These are phyloP conservation scores for Fulmarus glacialis DNA, from an alignment of 2,113 vertebrate species.

Conservation along the genomic window DNA sequence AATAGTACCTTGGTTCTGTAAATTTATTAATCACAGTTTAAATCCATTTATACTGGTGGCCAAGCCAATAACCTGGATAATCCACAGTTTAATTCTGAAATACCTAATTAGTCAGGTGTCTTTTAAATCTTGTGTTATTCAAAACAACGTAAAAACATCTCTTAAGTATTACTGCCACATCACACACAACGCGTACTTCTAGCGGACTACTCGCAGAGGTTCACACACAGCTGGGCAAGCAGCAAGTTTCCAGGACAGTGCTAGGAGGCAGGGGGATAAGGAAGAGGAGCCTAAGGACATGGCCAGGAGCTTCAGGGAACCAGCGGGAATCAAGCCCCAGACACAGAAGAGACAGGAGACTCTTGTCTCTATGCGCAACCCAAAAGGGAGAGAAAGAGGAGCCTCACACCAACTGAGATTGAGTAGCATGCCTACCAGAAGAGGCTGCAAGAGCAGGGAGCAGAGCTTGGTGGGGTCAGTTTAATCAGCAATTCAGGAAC, in stretches of 20 bases:
- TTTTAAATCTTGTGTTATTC: not conserved
- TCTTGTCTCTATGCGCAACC: not conserved
- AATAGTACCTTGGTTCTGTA: not conserved
- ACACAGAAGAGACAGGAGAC: not conserved
- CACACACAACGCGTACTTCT: fast-evolving
- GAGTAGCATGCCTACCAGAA: not conserved
- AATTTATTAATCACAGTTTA: not conserved
- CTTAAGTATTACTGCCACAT: not conserved
- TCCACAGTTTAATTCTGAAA: not conserved
- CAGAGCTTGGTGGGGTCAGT: not conserved
- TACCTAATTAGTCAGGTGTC: not conserved
- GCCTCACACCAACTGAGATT: not conserved
- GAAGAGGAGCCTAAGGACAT: not conserved
- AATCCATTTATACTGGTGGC: not conserved
- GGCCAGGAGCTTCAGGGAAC: not conserved
- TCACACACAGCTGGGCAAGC: not conserved
- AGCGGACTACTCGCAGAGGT: not conserved
- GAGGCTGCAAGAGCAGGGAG: conserved; percentile 43
- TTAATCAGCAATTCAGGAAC: not conserved
- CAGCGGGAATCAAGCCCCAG: not conserved
- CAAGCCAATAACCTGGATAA: not conserved
- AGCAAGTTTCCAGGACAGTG: not conserved
- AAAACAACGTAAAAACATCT: not conserved
- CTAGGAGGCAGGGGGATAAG: not conserved
- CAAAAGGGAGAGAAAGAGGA: not conserved